Percentiles rank a stretch among this genome's conserved stretches.
Conservation (phyloP, 2,797 vertebrate genomes). For the Cetoscarus ocellatus region DNA sequence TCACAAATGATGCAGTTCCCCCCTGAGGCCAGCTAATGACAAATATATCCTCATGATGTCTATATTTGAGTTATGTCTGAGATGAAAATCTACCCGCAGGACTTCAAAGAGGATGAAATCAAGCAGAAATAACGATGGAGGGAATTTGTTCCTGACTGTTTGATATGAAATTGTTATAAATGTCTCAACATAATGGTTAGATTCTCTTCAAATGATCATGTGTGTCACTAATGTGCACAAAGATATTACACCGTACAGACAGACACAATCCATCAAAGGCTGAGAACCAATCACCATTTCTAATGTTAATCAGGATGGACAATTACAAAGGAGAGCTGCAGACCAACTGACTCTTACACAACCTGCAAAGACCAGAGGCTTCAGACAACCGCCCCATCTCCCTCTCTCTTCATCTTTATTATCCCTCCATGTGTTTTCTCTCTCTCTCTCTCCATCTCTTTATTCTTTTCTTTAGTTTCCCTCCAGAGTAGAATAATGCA, state of each 20-base stretch:
- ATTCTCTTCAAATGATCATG: slow-evolving; percentile 27
- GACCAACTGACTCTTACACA: slow-evolving; percentile 51
- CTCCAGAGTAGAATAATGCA: slow-evolving; percentile 52
- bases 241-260: slow-evolving; percentile 37
- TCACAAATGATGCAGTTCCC: slow-evolving; percentile 30
- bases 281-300: slow-evolving; percentile 48
- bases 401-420: slow-evolving; percentile 33
- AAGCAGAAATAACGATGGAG: slow-evolving; percentile 24
- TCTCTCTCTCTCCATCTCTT: slow-evolving; percentile 34
- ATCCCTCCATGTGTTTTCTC: slow-evolving; percentile 52
- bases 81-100: slow-evolving; percentile 21
- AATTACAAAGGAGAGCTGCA: slow-evolving; percentile 61
- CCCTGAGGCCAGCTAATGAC: slow-evolving; percentile 32
- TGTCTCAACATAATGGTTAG: not conserved
- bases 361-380: slow-evolving; percentile 61
- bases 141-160: slow-evolving; percentile 15
- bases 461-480: slow-evolving; percentile 48
- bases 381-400: slow-evolving; percentile 59
- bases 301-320: slow-evolving; percentile 62
- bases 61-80: slow-evolving; percentile 39
- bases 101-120: slow-evolving; percentile 26
- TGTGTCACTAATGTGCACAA: slow-evolving; percentile 19
- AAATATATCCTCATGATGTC: slow-evolving; percentile 29
- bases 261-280: slow-evolving; percentile 46
- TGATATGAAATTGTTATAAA: slow-evolving; percentile 30